A percentile compares a stretch with the other conserved stretches of the same genome.
Evolutionary conservation across 2,888 invertebrate species (phyloP).

Genomic region (Biston stratarius): DNA sequence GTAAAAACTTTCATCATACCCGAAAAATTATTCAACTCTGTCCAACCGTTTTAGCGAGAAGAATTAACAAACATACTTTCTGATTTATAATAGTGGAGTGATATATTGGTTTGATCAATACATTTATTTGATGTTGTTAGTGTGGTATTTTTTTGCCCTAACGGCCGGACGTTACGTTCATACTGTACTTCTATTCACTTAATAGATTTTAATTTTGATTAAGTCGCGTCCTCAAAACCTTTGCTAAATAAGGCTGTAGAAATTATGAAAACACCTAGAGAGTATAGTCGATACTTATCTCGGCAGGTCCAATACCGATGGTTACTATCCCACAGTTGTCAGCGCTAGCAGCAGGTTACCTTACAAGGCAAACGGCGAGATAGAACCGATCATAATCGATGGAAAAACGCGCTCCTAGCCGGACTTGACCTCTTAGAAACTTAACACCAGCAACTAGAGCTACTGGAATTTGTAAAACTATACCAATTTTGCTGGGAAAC

Average conservation of each 20-base stretch:
- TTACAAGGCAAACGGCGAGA: conserved; percentile 74
- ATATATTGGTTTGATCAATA: too few species aligned
- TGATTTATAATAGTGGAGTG: too few species aligned
- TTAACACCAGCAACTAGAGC: conserved; percentile 53
- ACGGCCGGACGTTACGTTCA: too few species aligned
- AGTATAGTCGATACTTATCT: conserved; percentile 66
- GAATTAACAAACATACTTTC: too few species aligned
- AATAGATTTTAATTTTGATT: neutral
- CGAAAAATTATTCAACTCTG: too few species aligned
- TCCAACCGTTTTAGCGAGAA: too few species aligned
- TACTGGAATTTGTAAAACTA: conserved; percentile 30
- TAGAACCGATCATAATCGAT: conserved; percentile 74
- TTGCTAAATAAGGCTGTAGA: conserved; percentile 65
- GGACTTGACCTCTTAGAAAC: conserved; percentile 78
- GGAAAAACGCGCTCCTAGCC: conserved; percentile 80
- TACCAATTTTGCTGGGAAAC: neutral
- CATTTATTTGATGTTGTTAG: too few species aligned
- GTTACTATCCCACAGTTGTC: conserved; percentile 82
- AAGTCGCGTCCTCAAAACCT: conserved; percentile 21
- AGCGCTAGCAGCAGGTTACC: conserved; percentile 76
- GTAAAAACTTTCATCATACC: too few species aligned
- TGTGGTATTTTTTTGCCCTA: too few species aligned
- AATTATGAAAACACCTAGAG: conserved; percentile 76
- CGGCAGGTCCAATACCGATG: conserved; percentile 59
- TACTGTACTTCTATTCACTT: too few species aligned